Evolutionary conservation across 2,888 invertebrate species (phyloP).

Genomic region (Arrhopalites spinosus): DNA sequence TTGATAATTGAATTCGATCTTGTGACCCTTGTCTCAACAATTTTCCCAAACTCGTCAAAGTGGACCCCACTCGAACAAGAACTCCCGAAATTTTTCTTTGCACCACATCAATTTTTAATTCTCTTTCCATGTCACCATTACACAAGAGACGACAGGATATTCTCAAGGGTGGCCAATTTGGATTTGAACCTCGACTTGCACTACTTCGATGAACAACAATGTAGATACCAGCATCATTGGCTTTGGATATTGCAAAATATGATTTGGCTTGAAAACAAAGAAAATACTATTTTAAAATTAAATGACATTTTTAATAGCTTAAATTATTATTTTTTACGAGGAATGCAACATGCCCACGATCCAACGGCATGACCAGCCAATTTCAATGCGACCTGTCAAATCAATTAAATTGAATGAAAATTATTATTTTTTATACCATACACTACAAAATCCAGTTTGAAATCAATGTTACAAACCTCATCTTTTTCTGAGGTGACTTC

Average conservation of each 20-base stretch:
- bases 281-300: no score
- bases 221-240: slow-evolving; percentile 59
- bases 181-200: slow-evolving; percentile 63
- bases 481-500: slow-evolving; percentile 54
- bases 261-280: slow-evolving; percentile 39
- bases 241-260: slow-evolving; percentile 58
- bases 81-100: slow-evolving; percentile 61
- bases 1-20: no score
- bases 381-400: slow-evolving; percentile 7
- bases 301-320: no score
- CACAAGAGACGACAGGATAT: slow-evolving; percentile 62
- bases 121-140: slow-evolving; percentile 64
- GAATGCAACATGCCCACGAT: slow-evolving; percentile 29
- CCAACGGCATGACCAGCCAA: slow-evolving; percentile 34
- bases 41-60: slow-evolving; percentile 58
- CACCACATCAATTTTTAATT: slow-evolving; percentile 62
- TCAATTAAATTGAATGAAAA: no score
- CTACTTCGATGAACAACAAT: slow-evolving; percentile 64
- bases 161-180: slow-evolving; percentile 56
- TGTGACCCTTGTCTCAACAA: no score
- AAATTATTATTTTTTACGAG: no score
- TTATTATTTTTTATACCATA: no score
- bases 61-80: slow-evolving; percentile 61
- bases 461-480: slow-evolving; percentile 43
- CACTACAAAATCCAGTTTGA: no score